A percentile compares a stretch with the other conserved stretches of the same genome.
Evolutionary conservation across 2,888 invertebrate genomes (phyloP).

Genomic region (Nebria salina): DNA sequence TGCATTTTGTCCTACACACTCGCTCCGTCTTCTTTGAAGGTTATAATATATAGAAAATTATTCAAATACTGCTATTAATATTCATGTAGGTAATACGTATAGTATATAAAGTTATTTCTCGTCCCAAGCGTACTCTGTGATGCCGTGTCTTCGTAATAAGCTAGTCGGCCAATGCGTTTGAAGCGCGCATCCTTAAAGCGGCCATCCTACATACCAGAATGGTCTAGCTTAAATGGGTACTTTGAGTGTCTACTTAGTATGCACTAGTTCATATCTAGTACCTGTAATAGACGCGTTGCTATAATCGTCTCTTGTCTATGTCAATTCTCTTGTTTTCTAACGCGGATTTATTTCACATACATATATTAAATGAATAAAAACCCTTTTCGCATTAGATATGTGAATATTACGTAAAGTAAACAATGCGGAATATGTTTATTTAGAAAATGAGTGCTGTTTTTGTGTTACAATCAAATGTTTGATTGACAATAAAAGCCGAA

Average conservation of each 20-base stretch:
- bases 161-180: slow-evolving; percentile 18
- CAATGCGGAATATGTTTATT: too few relatives aligned
- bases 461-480: neutral
- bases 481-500: slow-evolving; percentile 13
- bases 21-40: slow-evolving; percentile 38
- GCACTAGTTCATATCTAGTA: slow-evolving; percentile 34
- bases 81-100: slow-evolving; percentile 41
- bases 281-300: slow-evolving; percentile 30
- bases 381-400: neutral
- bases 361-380: slow-evolving; percentile 16
- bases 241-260: slow-evolving; percentile 41
- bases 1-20: slow-evolving; percentile 6
- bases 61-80: slow-evolving; percentile 47
- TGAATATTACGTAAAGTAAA: too few relatives aligned
- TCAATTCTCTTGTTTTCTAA: neutral
- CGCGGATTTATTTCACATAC: slow-evolving; percentile 19
- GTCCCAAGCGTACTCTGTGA: slow-evolving; percentile 8
- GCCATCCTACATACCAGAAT: slow-evolving; percentile 8
- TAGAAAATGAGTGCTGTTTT: neutral
- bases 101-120: slow-evolving; percentile 47
- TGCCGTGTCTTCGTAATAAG: slow-evolving; percentile 32
- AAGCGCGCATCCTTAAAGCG: neutral
- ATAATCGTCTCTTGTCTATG: slow-evolving; percentile 23
- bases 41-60: slow-evolving; percentile 47
- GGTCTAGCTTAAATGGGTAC: slow-evolving; percentile 38